A percentile compares a stretch with the other conserved stretches of the same genome.
phyloP scores from a whole-genome alignment of 53 echinoderm and acorn worm genomes.

The Astropecten irregularis region DNA sequence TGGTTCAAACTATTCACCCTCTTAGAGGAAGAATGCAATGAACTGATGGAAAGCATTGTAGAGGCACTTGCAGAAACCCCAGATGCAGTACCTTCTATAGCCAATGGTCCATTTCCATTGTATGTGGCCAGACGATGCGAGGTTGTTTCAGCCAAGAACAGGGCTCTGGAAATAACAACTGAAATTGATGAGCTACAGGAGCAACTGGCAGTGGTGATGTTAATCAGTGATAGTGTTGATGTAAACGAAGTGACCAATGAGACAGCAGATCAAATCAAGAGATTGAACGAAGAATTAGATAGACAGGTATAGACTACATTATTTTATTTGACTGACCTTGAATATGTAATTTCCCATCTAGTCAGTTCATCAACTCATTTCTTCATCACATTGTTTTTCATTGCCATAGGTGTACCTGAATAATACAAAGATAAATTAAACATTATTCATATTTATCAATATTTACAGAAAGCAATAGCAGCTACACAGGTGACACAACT shows the following conservation, averaged over 20 bases:
- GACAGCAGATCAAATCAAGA: no score
- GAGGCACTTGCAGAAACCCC: neutral
- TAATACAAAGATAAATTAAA: no score
- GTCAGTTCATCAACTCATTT: no score
- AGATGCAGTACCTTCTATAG: neutral
- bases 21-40: slow-evolving; percentile 4
- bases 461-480: no score
- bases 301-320: neutral
- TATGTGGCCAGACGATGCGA: neutral
- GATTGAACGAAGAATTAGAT: neutral
- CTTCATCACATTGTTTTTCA: no score
- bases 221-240: slow-evolving; percentile 6
- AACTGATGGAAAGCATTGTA: slow-evolving; percentile 7
- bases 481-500: no score
- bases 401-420: no score
- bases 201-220: neutral
- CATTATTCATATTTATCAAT: no score
- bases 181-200: slow-evolving; percentile 11
- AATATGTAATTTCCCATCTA: no score
- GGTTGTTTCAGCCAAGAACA: neutral
- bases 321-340: no score
- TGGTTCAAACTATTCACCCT: slow-evolving; percentile 34
- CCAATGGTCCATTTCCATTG: slow-evolving; percentile 2
- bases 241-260: neutral
- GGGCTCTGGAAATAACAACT: neutral